A percentile compares a stretch with the other conserved stretches of the same genome.
These are phyloP conservation scores for Drosophila equinoxialis DNA, from an alignment of 1,140 invertebrate genomes.

Conservation along the genomic window DNA sequence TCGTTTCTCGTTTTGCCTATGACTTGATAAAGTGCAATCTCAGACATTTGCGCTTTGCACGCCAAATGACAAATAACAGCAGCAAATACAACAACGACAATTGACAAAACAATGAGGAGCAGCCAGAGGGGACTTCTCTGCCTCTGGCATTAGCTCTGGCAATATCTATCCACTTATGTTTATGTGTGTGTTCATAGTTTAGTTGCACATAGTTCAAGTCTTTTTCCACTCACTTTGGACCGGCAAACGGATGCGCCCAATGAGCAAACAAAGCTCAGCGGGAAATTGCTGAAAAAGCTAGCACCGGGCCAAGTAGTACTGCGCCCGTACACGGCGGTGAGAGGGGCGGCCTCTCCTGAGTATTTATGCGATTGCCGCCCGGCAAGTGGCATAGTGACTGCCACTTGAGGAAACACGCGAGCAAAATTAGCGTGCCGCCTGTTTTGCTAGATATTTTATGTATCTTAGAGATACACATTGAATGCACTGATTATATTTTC, in stretches of 20 bases:
- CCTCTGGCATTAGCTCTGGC: background rate
- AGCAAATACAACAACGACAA: conserved; percentile 63
- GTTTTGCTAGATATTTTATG: conserved; percentile 58
- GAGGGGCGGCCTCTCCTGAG: conserved; percentile 18
- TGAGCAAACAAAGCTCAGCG: conserved; percentile 79
- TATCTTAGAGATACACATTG: conserved; percentile 64
- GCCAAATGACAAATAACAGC: conserved; percentile 68
- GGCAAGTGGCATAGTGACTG: conserved; percentile 77
- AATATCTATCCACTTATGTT: background rate
- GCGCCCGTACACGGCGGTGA: background rate
- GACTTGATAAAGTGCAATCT: conserved; percentile 73
- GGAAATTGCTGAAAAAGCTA: conserved; percentile 73
- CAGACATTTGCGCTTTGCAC: conserved; percentile 70
- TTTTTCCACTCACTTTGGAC: conserved; percentile 24
- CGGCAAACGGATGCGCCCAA: conserved; percentile 79
- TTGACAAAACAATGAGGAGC: conserved; percentile 77
- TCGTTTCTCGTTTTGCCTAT: conserved; percentile 46
- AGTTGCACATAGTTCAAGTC: conserved; percentile 8
- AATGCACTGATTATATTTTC: conserved; percentile 58
- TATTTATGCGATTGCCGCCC: conserved; percentile 79
- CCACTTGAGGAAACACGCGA: conserved; percentile 81
- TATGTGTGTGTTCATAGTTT: background rate
- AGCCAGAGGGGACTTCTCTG: conserved; percentile 30
- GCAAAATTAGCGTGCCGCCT: conserved; percentile 79
- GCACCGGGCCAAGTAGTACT: conserved; percentile 14